phyloP scores from a whole-genome alignment of 2,113 vertebrate genomes.

The Eolophus roseicapilla region DNA sequence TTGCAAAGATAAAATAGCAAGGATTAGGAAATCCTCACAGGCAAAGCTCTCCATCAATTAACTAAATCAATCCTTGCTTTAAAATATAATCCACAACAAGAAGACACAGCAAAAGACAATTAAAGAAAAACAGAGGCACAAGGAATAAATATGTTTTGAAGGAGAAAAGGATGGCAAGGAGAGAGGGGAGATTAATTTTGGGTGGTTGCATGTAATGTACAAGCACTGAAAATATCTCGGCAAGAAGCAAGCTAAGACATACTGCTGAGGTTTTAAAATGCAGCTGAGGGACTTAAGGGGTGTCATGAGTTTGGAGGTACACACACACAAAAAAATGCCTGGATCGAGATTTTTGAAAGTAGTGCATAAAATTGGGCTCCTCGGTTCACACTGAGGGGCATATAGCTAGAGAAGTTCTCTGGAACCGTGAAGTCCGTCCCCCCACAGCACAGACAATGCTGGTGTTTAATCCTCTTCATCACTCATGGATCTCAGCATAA shows the following conservation, averaged over 20 bases:
- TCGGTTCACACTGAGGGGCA: neutral
- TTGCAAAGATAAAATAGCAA: slow-evolving; percentile 54
- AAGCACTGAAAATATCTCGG: neutral
- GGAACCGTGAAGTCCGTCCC: neutral
- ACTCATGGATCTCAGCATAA: fast-evolving
- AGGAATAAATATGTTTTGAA: neutral
- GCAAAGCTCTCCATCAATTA: slow-evolving; percentile 61
- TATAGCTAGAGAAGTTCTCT: neutral
- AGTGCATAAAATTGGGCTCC: neutral
- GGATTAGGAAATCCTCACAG: slow-evolving; percentile 57
- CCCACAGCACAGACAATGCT: neutral
- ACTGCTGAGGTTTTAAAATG: neutral
- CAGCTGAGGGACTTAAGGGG: neutral
- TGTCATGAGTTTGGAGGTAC: neutral
- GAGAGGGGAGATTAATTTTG: neutral
- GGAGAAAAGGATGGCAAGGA: neutral
- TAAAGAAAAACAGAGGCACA: neutral
- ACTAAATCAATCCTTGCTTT: slow-evolving; percentile 34
- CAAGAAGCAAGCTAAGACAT: neutral
- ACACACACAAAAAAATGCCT: neutral
- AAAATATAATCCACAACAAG: slow-evolving; percentile 40
- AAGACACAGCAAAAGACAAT: slow-evolving; percentile 5
- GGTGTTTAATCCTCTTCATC: neutral
- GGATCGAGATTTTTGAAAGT: neutral
- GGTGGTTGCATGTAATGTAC: neutral